A percentile compares a stretch with the other conserved stretches of the same genome.
These are phyloP conservation scores for Stenodema calcarata DNA, from an alignment of 2,888 invertebrate species.

Conservation along the genomic window DNA sequence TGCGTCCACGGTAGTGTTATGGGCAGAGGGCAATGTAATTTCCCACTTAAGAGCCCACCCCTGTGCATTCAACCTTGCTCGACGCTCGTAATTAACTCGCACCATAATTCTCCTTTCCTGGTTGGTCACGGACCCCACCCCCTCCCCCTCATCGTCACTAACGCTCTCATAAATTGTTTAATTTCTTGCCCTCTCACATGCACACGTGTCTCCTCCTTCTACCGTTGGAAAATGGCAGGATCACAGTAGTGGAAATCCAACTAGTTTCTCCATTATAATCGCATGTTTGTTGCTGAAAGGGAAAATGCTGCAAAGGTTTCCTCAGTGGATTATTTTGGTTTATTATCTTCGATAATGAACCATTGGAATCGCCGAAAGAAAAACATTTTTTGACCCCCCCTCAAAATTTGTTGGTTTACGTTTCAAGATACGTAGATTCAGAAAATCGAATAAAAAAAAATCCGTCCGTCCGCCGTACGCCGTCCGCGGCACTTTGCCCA, in stretches of 20 bases:
- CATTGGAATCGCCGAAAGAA: too few species aligned
- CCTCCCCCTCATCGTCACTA: neutral
- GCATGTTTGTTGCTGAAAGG: too few species aligned
- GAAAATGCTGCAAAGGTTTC: too few species aligned
- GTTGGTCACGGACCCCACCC: neutral
- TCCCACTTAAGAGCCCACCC: constrained; percentile 10
- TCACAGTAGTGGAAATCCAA: neutral
- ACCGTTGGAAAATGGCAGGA: neutral
- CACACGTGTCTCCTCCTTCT: neutral
- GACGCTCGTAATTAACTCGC: constrained; percentile 6
- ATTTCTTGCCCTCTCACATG: neutral
- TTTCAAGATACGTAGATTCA: too few species aligned
- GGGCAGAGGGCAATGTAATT: constrained; percentile 2
- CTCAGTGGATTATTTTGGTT: too few species aligned
- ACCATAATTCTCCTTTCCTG: constrained; percentile 9
- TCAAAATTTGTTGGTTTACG: too few species aligned
- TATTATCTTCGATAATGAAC: too few species aligned
- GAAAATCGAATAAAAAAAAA: too few species aligned
- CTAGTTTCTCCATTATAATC: neutral
- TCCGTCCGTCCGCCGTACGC: too few species aligned
- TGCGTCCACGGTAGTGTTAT: neutral
- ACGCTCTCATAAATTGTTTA: constrained; percentile 1
- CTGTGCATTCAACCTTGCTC: constrained; percentile 5
- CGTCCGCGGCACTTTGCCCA: too few species aligned
- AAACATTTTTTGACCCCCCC: too few species aligned